These are phyloP conservation scores for Helicolenus hilgendorfi DNA, from an alignment of 2,797 vertebrate genomes.

Conservation along the genomic window DNA sequence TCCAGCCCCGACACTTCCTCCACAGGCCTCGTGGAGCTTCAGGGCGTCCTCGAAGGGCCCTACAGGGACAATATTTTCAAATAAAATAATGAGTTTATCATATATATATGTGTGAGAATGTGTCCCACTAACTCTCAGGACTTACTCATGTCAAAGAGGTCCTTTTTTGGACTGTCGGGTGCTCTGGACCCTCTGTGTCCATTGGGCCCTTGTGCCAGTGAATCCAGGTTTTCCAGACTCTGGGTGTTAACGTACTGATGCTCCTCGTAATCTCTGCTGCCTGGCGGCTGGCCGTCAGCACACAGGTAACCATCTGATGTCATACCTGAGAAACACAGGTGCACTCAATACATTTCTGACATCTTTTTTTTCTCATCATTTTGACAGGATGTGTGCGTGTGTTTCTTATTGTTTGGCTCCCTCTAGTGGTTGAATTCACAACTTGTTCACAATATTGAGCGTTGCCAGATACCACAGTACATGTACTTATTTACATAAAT, in stretches of 20 bases:
- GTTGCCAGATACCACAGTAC: neutral
- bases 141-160: conserved; percentile 99
- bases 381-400: neutral
- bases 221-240: conserved; percentile 88
- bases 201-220: conserved; percentile 49
- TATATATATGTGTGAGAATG: neutral
- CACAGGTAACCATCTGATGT: conserved; percentile 94
- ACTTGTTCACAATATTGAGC: neutral
- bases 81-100: neutral
- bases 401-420: neutral
- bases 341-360: neutral
- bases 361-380: too few relatives aligned
- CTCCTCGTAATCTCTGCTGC: conserved; percentile 94
- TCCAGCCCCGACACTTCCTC: conserved; percentile 61
- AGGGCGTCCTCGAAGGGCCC: conserved; percentile 98
- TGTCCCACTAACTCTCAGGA: neutral
- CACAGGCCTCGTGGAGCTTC: conserved; percentile 93
- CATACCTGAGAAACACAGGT: conserved; percentile 75
- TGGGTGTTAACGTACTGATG: conserved; percentile 98
- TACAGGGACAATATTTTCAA: conserved; percentile 51
- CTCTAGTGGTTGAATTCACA: conserved; percentile 17
- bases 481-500: neutral
- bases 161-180: conserved; percentile 95
- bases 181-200: conserved; percentile 56
- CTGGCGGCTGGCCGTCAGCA: conserved; percentile 90